phyloP scores from a whole-genome alignment of 2,888 invertebrate genomes.

The Tridacna crocea region DNA sequence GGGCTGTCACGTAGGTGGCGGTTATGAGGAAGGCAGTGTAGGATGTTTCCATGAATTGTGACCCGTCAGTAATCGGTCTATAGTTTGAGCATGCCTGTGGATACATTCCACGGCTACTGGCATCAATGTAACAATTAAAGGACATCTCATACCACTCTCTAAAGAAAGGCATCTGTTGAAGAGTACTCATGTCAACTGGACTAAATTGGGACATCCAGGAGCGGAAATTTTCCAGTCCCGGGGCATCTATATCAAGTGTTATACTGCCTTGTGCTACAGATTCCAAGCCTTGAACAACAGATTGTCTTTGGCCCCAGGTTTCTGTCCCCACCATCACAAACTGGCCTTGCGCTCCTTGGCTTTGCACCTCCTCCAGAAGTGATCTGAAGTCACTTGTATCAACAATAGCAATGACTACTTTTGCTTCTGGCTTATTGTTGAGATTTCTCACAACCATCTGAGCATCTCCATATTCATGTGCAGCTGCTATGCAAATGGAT shows the following conservation, averaged over 20 bases:
- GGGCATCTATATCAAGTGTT: constrained; percentile 61
- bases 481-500: constrained; percentile 69
- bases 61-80: constrained; percentile 48
- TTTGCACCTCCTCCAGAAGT: constrained; percentile 64
- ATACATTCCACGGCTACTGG: constrained; percentile 63
- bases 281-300: constrained; percentile 60
- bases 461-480: constrained; percentile 55
- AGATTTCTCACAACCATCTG: constrained; percentile 62
- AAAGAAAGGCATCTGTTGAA: constrained; percentile 68
- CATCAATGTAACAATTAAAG: constrained; percentile 75
- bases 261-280: constrained; percentile 70
- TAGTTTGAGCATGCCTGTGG: constrained; percentile 51
- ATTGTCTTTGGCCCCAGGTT: constrained; percentile 64
- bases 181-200: constrained; percentile 30
- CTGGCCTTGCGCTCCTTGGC: constrained; percentile 50
- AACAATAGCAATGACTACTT: constrained; percentile 69
- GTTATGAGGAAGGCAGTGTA: constrained; percentile 70
- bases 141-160: constrained; percentile 75
- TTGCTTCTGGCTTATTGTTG: constrained; percentile 64
- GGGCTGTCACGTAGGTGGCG: constrained; percentile 80
- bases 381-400: constrained; percentile 43
- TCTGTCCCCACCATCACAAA: constrained; percentile 73
- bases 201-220: constrained; percentile 62
- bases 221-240: constrained; percentile 55
- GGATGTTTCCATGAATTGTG: constrained; percentile 47